Conservation (phyloP, 2,888 invertebrate genomes). For the Apoderus coryli region DNA sequence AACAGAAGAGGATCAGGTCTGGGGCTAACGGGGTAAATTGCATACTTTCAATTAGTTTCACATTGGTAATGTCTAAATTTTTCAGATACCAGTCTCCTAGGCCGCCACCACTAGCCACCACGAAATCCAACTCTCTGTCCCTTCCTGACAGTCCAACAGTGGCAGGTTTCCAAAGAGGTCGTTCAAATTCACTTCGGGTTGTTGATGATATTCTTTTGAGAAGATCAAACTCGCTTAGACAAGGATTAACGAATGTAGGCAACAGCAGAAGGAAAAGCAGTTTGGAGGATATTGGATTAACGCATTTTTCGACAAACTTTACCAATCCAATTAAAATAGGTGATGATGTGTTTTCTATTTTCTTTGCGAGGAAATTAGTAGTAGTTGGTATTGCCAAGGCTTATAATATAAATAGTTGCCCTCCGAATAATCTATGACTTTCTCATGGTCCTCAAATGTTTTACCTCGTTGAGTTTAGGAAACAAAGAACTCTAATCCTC, state of each 20-base stretch:
- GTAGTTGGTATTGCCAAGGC: too few species aligned
- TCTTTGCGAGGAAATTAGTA: too few species aligned
- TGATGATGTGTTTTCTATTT: too few species aligned
- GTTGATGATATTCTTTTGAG: slow-evolving; percentile 73
- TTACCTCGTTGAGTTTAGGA: too few species aligned
- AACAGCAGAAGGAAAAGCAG: slow-evolving; percentile 60
- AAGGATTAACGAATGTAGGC: slow-evolving; percentile 57
- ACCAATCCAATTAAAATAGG: slow-evolving; percentile 75
- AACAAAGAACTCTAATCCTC: too few species aligned
- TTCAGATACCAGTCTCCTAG: slow-evolving; percentile 47
- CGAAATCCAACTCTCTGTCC: slow-evolving; percentile 79
- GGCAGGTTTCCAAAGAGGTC: slow-evolving; percentile 58
- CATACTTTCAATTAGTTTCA: too few species aligned
- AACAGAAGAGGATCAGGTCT: slow-evolving; percentile 32
- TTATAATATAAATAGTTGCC: too few species aligned
- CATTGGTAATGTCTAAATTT: too few species aligned
- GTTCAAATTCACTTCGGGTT: slow-evolving; percentile 72
- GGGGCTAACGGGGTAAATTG: slow-evolving; percentile 28
- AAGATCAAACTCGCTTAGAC: slow-evolving; percentile 70
- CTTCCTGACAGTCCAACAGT: slow-evolving; percentile 80
- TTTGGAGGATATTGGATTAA: slow-evolving; percentile 72
- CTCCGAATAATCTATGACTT: too few species aligned
- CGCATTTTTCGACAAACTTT: slow-evolving; percentile 58
- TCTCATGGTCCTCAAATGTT: too few species aligned
- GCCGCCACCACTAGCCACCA: slow-evolving; percentile 64